phyloP scores from a whole-genome alignment of 2,113 vertebrate species.

The Hipposideros armiger region DNA sequence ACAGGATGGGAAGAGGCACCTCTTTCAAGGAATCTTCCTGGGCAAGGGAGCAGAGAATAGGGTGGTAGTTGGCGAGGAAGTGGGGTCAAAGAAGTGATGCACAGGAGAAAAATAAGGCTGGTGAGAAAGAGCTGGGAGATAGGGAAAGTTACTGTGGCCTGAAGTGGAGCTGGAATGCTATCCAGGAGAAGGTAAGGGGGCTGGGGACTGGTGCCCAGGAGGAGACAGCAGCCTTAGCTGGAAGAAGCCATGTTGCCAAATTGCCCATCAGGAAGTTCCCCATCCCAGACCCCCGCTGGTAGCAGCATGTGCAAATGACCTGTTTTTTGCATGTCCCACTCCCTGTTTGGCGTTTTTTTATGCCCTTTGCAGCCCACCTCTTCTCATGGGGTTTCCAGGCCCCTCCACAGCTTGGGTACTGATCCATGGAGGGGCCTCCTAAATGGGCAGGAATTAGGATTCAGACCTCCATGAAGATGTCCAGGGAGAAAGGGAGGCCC shows the following conservation, averaged over 20 bases:
- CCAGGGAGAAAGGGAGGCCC: not conserved
- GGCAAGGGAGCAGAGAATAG: not conserved
- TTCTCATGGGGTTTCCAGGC: not conserved
- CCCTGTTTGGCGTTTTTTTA: not conserved
- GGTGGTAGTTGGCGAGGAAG: not conserved
- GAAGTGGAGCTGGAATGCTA: not conserved
- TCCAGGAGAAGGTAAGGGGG: not conserved
- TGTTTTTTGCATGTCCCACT: not conserved
- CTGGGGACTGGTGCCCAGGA: not conserved
- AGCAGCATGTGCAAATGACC: not conserved
- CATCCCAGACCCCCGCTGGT: not conserved
- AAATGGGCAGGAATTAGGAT: not conserved
- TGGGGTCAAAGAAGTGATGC: not conserved
- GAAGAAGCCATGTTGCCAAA: not conserved
- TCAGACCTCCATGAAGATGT: not conserved
- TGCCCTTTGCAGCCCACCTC: not conserved
- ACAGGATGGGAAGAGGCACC: not conserved
- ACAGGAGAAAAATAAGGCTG: not conserved
- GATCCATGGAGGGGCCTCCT: not conserved
- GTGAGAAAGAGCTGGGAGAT: not conserved
- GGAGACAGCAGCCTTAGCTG: not conserved
- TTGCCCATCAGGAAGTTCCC: not conserved
- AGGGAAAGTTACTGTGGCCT: accelerated
- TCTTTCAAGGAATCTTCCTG: not conserved
- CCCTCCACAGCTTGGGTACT: not conserved